Conservation (phyloP, 1,140 invertebrate genomes). For the Eumaeus atala region DNA sequence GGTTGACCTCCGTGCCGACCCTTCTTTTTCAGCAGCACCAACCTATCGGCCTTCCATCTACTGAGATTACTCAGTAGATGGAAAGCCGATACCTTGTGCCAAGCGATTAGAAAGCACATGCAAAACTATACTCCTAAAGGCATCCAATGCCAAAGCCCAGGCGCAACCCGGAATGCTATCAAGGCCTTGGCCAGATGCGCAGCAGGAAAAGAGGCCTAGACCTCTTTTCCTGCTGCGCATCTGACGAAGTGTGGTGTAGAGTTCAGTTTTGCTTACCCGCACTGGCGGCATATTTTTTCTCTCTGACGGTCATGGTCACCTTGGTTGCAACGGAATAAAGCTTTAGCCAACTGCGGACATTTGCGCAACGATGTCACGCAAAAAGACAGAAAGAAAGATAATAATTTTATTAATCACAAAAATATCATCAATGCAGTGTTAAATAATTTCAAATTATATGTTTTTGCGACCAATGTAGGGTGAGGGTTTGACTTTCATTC, state of each 20-base stretch:
- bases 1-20: background rate
- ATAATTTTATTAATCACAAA: no score
- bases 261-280: background rate
- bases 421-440: no score
- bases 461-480: no score
- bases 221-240: background rate
- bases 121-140: background rate
- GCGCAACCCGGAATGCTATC: background rate
- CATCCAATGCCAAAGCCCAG: background rate
- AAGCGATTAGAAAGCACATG: background rate
- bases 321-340: background rate
- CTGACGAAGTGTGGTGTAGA: background rate
- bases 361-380: no score
- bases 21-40: background rate
- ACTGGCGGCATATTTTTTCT: background rate
- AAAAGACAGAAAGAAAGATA: background rate
- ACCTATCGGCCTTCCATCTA: background rate
- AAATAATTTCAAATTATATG: background rate
- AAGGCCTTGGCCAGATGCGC: background rate
- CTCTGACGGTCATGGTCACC: background rate
- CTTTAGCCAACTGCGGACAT: background rate
- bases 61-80: background rate
- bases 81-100: background rate
- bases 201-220: no score
- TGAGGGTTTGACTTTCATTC: no score